Evolutionary conservation across 2,888 invertebrate species (phyloP), one percentile per base, ranked within the genome.

Genomic region (Scaeva pyrastri): DNA sequence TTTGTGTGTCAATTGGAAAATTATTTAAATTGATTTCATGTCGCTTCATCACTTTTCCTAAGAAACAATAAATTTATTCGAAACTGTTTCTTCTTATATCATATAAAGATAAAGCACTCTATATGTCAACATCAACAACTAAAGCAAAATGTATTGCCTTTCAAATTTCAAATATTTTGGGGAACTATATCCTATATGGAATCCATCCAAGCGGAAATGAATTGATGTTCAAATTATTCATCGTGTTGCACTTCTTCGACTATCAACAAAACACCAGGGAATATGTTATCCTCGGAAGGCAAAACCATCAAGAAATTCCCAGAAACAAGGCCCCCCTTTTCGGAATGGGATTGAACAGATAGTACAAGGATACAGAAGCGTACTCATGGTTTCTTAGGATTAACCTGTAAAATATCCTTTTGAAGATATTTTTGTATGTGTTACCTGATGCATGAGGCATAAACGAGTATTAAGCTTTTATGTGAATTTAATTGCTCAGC

Each of bases 161-260:
- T 16, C 23, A 50, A 50, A 2, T 19, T 12, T 12, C 2, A 19
- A 39, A 16, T 23, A 7, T 12, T 62, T 62, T 12, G n/a, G 39
- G 23, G 62, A 52, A 31, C 2, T 31, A 31, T 31, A 31, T 31
- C 8, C 12, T 48, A 23, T n/a, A n/a, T n/a, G n/a, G n/a, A n/a
- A n/a, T 73, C 26, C 10, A 66, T n/a, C 41, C 16, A 43, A 82
- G 41, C 43, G 19, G 56, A 76, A 82, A 48, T 21, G 26, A 52
- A 50, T 73, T 79, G 26, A 52, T 70, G 68, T 70, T 68, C 45
- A 39, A 71, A 60, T 50, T 73, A 64, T 72, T 50, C 76, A 64
- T 75, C 23, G 8, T 60, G 41, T 14, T 60, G 41, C 55, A 41
- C 39, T 56, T 71, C 43, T 39, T n/a, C 26, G 19, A 60, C 23